Conservation (phyloP, 2,113 vertebrate genomes). For the Psittacara wagleri region DNA sequence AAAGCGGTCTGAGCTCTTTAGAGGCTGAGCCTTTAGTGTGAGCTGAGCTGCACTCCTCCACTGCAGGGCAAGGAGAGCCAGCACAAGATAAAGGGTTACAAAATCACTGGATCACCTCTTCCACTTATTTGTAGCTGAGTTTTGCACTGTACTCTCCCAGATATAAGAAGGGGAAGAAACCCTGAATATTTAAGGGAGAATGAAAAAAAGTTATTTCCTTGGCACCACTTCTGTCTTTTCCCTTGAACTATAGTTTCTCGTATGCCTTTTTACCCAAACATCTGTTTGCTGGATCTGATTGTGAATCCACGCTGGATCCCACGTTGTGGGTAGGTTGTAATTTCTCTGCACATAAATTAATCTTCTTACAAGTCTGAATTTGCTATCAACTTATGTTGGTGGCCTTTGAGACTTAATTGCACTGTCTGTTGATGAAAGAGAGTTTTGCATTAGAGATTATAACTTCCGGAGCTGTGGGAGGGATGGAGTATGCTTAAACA, state of each 20-base stretch:
- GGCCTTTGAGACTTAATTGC: constrained; percentile 1
- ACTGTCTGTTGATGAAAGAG: neutral
- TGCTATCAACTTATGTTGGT: constrained; percentile 15
- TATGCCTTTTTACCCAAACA: neutral
- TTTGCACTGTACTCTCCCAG: neutral
- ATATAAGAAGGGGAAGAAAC: neutral
- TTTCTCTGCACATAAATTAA: neutral
- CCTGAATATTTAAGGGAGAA: neutral
- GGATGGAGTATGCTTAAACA: neutral
- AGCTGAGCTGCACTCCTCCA: neutral
- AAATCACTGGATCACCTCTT: neutral
- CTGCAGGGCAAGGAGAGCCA: neutral
- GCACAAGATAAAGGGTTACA: neutral
- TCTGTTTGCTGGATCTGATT: constrained; percentile 23
- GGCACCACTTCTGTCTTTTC: neutral
- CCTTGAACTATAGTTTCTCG: neutral
- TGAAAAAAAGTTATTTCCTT: neutral
- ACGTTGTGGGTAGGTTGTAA: neutral
- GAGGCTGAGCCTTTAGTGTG: fast-evolving
- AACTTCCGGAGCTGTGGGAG: neutral
- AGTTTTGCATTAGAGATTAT: neutral
- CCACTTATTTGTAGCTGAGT: neutral
- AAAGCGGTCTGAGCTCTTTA: neutral
- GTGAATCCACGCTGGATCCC: neutral
- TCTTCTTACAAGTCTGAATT: neutral